A percentile compares a stretch with the other conserved stretches of the same genome.
phyloP scores from a whole-genome alignment of 2,797 vertebrate genomes.

The Tangara arthus region DNA sequence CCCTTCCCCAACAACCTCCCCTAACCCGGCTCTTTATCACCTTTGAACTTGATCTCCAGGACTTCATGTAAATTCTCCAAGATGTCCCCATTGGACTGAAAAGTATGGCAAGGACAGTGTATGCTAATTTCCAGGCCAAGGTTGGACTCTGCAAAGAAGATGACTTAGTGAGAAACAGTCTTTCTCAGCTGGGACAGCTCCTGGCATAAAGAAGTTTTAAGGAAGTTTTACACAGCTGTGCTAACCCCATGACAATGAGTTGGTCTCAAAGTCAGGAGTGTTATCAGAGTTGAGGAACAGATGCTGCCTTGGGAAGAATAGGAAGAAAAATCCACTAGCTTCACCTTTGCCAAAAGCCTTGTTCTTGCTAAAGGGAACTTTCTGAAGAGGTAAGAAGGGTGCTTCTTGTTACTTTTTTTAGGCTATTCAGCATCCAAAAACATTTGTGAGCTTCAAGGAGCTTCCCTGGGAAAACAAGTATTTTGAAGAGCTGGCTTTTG shows the following conservation, averaged over 20 bases:
- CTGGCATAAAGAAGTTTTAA: neutral
- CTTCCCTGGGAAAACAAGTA: neutral
- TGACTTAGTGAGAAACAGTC: neutral
- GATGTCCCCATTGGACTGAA: conserved; percentile 92
- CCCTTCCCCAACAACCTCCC: neutral
- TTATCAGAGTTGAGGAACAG: neutral
- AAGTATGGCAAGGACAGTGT: conserved; percentile 95
- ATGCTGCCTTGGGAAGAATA: neutral
- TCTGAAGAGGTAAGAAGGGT: neutral
- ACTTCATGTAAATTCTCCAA: conserved; percentile 89
- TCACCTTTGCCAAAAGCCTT: neutral
- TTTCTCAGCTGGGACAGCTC: neutral
- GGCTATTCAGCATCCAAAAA: neutral
- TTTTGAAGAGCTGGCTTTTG: neutral
- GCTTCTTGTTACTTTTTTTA: neutral
- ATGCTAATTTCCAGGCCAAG: conserved; percentile 95
- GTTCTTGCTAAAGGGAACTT: neutral
- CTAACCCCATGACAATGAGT: neutral
- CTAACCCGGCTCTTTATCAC: conserved; percentile 70
- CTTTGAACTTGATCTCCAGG: conserved; percentile 96
- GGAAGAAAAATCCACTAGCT: neutral
- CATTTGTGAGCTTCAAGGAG: neutral
- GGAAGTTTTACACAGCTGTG: neutral
- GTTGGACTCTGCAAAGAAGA: conserved; percentile 85
- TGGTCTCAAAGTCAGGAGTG: neutral